Base-by-base conservation (phyloP, 2,888 invertebrate genomes). In the Tenthredo mesomela region DNA sequence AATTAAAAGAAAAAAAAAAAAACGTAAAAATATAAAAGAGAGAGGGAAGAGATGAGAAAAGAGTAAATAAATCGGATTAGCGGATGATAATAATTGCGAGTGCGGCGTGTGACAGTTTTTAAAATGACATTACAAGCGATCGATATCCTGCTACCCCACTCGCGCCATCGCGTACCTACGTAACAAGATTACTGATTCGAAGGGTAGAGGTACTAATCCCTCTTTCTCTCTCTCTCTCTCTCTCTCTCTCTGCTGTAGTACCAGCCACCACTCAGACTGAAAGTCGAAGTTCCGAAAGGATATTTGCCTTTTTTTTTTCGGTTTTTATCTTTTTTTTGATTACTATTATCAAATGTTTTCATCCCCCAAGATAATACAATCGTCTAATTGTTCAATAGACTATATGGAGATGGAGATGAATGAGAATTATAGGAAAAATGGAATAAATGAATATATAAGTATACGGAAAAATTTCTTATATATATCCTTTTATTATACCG, bases 71-170 rank as follows among this genome's bases (percentile, higher is more conserved):
- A 80, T 80, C 80, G 80, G 80, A 80, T 80, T 80, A 80, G 21
- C 61, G 80, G 80, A 80, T 80, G 65, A 80, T 80, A 80, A 80
- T 80, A 80, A 80, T 80, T 61, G 65, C 80, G 80, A 80, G 80
- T 65, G 80, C 61, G 65, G 61, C 65, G 80, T 65, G 80, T 80
- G 80, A 80, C 80, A 80, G 80, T 80, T 80, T 80, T 80, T 65
- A 80, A 80, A 80, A 80, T 65, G 80, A 80, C 80, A 65, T 65
- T 80, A 65, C 80, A 80, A 58, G 25, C 80, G 80, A 80, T 80
- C 80, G 80, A 80, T 80, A 80, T 9, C 47, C 47, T 15, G 12
- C 77, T 71, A 21, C 25, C 29, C 73, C 29, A 43, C 21, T 25
- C 73, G 25, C 73, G 43, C 73, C 43, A 40, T 73, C n/a, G 77